phyloP scores from a whole-genome alignment of 2,888 invertebrate species.

The Sclerodermus sp. region DNA sequence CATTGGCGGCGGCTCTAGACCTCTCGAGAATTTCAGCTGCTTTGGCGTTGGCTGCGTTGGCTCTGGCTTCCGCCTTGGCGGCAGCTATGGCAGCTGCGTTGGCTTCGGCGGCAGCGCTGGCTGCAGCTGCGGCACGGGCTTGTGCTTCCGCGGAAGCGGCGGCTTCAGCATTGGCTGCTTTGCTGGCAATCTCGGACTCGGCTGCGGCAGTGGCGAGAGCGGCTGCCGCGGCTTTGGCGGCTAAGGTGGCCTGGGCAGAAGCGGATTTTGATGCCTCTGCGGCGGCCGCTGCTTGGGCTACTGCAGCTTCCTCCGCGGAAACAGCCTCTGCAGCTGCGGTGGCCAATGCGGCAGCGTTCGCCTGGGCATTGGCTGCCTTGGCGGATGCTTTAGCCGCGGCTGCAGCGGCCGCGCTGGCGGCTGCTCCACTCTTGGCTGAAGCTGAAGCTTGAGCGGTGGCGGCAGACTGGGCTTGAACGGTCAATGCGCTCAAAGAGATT shows the following conservation, averaged over 20 bases:
- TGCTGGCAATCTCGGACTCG: not conserved
- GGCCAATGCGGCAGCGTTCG: conserved; percentile 15
- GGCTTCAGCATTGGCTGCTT: not conserved
- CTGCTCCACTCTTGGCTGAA: not conserved
- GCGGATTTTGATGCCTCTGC: not conserved
- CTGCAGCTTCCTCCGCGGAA: not conserved
- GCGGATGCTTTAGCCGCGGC: not conserved
- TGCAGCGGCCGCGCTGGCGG: not conserved
- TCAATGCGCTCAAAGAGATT: not conserved
- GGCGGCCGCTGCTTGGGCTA: not conserved
- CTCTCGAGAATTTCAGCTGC: not conserved
- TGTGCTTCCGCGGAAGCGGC: not conserved
- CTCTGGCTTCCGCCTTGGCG: conserved; percentile 1
- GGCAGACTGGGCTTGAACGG: not conserved
- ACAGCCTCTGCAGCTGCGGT: conserved; percentile 5
- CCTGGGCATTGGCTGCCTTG: conserved; percentile 7
- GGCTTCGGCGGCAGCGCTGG: not conserved
- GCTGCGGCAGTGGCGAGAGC: not conserved
- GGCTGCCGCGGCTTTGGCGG: not conserved
- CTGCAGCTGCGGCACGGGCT: not conserved
- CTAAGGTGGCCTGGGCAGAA: not conserved
- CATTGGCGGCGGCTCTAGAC: not conserved
- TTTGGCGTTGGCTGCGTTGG: not conserved
- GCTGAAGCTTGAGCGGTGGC: not conserved
- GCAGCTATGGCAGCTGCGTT: not conserved